Evolutionary conservation across 1,140 invertebrate genomes (phyloP).

Genomic region (Drosophila arizonae): DNA sequence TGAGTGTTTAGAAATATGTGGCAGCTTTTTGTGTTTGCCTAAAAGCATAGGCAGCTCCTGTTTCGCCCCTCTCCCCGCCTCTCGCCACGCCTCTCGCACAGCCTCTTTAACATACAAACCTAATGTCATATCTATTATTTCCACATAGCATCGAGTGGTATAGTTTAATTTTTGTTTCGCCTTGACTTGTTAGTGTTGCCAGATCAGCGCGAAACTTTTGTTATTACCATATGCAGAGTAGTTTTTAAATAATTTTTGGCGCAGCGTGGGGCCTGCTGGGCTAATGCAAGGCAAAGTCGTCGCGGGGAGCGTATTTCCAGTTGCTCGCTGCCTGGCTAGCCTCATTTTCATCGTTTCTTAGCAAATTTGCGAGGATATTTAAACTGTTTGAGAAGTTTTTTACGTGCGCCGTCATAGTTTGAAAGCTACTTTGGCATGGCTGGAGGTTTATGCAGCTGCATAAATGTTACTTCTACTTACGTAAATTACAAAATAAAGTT

Average conservation of each 20-base stretch:
- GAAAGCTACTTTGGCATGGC: conserved; percentile 69
- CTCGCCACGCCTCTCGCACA: too few relatives aligned
- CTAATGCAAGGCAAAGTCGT: conserved; percentile 44
- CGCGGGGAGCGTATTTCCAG: conserved; percentile 29
- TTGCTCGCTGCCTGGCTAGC: conserved; percentile 2
- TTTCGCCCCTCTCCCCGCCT: neutral
- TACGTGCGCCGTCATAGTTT: conserved; percentile 79
- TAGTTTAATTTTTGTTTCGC: neutral
- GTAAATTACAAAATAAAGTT: conserved; percentile 82
- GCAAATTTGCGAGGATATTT: conserved; percentile 74
- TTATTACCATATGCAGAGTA: conserved; percentile 42
- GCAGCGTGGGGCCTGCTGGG: neutral
- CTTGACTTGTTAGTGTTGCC: conserved; percentile 3
- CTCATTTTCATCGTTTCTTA: conserved; percentile 49
- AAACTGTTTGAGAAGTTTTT: conserved; percentile 61
- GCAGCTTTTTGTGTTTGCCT: neutral
- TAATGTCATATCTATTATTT: conserved; percentile 4
- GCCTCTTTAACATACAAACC: neutral
- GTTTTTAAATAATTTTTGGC: conserved; percentile 13
- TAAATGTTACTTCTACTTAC: conserved; percentile 81
- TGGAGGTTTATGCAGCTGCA: conserved; percentile 76
- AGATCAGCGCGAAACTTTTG: conserved; percentile 33
- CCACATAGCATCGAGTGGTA: neutral
- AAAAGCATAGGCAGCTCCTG: neutral
- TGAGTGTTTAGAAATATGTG: too few relatives aligned